Evolutionary conservation across 2,797 vertebrate genomes (phyloP), one percentile per base, ranked within the genome.

Genomic region (Crocidura indochinensis): DNA sequence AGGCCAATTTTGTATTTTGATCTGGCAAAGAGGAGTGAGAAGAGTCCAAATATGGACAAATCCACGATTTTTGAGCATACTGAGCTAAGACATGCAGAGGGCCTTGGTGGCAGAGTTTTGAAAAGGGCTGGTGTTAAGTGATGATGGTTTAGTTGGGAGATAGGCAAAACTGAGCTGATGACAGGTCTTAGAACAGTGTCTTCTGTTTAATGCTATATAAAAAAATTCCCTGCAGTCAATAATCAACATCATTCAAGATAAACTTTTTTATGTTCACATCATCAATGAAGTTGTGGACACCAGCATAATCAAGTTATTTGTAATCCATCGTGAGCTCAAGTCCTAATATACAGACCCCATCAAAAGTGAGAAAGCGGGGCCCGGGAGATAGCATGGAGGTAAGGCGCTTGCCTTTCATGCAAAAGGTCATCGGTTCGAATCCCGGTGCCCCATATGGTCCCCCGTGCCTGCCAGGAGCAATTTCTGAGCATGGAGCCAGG

Each of bases 121-220:
- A 2, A 26, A 73, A 78, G 44, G 44, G 64, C 24, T 29, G 72
- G 15, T 15, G 8, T 78, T 47, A 74, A 20, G 14, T 26, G 87
- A 46, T 60, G 29, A 44, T 44, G 53, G 20, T 47, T 10, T 19
- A 65, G 71, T 47, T 71, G 65, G 73, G 38, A 84, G 38, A 62
- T 0, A 44, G 26, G 46, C 31, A 60, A 62, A 62, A 93, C 17
- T 10, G 27, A 72, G 79, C 75, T 72, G 24, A 47, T 81, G 75
- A 46, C 11, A 76, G 49, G 53, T 68, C 73, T 64, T 38, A 8
- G 14, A 38, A 62, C 22, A 77, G 44, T 79, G 29, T 68, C 49
- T 87, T 94, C n/a, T 87, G 84, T 47, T 49, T 29, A 84, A 51
- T 38, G 51, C 47, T 84, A 53, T 78, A n/a, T 19, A 65, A 69